Evolutionary conservation across 2,797 vertebrate species (phyloP).

Genomic region (Tinamus major): DNA sequence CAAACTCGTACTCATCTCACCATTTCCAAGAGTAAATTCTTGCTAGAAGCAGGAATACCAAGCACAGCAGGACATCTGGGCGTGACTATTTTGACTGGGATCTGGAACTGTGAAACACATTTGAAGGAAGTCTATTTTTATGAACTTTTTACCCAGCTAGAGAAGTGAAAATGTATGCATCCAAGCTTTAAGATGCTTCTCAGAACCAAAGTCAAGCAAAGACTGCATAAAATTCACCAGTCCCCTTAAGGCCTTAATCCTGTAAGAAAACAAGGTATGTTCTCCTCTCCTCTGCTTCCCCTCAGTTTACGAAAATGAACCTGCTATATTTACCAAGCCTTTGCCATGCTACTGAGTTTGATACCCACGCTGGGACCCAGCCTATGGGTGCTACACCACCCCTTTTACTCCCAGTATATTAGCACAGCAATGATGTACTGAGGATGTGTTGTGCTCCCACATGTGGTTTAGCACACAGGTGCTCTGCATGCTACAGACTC

Average conservation of each 20-base stretch:
- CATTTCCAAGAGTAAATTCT: background rate
- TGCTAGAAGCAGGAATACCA: background rate
- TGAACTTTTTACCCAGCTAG: background rate
- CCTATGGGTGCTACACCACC: background rate
- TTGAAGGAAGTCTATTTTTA: slow-evolving; percentile 1
- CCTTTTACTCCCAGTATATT: background rate
- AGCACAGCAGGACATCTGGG: background rate
- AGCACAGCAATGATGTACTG: background rate
- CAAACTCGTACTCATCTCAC: background rate
- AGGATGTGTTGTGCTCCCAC: background rate
- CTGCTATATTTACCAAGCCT: background rate
- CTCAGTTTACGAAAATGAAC: background rate
- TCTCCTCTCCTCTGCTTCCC: background rate
- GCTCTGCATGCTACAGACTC: background rate
- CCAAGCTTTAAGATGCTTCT: slow-evolving; percentile 12
- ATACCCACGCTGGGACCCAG: rapidly evolving
- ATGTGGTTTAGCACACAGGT: rapidly evolving
- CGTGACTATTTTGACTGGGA: background rate
- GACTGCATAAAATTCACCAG: background rate
- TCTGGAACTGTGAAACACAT: background rate
- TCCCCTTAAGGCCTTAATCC: background rate
- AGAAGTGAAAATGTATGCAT: background rate
- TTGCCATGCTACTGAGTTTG: background rate
- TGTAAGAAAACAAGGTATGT: background rate
- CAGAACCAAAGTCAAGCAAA: slow-evolving; percentile 5